phyloP scores from a whole-genome alignment of 2,888 invertebrate genomes.

The Amitus sp. region DNA sequence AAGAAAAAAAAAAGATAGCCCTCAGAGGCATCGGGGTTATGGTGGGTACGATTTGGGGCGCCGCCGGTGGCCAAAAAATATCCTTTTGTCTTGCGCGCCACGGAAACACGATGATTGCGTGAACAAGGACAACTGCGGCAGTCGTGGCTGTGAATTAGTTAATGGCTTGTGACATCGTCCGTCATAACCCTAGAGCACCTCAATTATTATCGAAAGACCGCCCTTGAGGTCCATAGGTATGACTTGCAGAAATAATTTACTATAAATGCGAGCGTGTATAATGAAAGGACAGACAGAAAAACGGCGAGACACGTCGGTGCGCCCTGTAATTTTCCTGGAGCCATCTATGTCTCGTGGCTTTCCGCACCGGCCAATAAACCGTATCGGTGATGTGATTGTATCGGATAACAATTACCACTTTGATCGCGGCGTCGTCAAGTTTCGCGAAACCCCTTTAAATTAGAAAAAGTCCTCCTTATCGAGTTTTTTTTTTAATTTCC shows the following conservation, averaged over 20 bases:
- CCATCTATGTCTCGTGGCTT: conserved; percentile 21
- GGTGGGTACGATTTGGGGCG: not conserved
- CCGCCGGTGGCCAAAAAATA: no score
- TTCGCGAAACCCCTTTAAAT: conserved; percentile 16
- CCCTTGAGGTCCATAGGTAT: conserved; percentile 19
- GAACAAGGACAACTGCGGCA: conserved; percentile 54
- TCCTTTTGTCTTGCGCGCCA: no score
- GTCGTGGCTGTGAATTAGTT: conserved; percentile 17
- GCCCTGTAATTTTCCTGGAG: conserved; percentile 21
- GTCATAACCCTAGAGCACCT: conserved; percentile 55
- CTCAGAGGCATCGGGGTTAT: conserved; percentile 11
- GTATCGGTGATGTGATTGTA: conserved; percentile 24
- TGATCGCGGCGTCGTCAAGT: conserved; percentile 22
- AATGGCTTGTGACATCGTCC: conserved; percentile 48
- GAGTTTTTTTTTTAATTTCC: no score
- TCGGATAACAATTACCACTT: conserved; percentile 36
- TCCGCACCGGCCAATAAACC: conserved; percentile 19
- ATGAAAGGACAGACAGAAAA: conserved; percentile 13
- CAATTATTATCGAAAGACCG: conserved; percentile 53
- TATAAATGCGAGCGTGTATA: not conserved
- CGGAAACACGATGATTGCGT: no score
- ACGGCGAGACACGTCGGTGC: conserved; percentile 7
- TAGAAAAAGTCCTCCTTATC: no score
- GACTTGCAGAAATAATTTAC: not conserved
- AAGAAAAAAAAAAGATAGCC: conserved; percentile 31